A percentile compares a stretch with the other conserved stretches of the same genome.
Conservation (phyloP, 1,140 invertebrate genomes). For the Drosophila pachea region DNA sequence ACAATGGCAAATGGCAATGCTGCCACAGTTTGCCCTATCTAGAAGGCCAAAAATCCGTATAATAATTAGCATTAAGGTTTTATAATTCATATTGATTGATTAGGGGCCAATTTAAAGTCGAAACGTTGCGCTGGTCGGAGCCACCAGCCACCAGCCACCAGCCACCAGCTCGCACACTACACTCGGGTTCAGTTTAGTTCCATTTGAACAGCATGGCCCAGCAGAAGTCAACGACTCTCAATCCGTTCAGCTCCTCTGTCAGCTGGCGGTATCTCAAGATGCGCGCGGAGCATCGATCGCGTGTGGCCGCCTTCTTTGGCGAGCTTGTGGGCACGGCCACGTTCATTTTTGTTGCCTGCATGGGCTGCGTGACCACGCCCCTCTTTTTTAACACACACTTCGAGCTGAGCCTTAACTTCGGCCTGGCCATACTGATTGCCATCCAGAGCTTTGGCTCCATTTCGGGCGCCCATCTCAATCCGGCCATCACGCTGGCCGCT, state of each 20-base stretch:
- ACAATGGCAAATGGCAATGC: not conserved
- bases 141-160: not conserved
- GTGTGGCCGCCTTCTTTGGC: slow-evolving; percentile 74
- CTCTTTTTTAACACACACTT: slow-evolving; percentile 54
- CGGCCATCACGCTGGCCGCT: slow-evolving; percentile 89
- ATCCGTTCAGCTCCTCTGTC: not conserved
- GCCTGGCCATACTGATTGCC: slow-evolving; percentile 70
- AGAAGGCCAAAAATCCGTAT: slow-evolving; percentile 44
- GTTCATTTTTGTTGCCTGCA: slow-evolving; percentile 87
- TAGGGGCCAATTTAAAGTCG: slow-evolving; percentile 44
- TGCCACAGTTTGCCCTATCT: slow-evolving; percentile 11
- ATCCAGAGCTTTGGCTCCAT: slow-evolving; percentile 88
- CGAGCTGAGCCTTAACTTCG: slow-evolving; percentile 63
- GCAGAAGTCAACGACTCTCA: slow-evolving; percentile 34
- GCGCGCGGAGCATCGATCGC: slow-evolving; percentile 10
- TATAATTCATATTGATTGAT: slow-evolving; percentile 75
- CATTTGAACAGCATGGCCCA: slow-evolving; percentile 52
- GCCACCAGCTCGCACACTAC: not conserved
- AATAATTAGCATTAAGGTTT: slow-evolving; percentile 74
- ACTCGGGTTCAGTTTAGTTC: slow-evolving; percentile 25
- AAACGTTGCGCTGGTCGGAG: not conserved
- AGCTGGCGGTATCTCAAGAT: slow-evolving; percentile 29
- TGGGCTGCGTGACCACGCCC: slow-evolving; percentile 81
- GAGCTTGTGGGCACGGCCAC: slow-evolving; percentile 88
- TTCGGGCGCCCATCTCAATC: slow-evolving; percentile 94